Base-by-base conservation (phyloP, 2,113 vertebrate genomes). In the Heterotis niloticus region DNA sequence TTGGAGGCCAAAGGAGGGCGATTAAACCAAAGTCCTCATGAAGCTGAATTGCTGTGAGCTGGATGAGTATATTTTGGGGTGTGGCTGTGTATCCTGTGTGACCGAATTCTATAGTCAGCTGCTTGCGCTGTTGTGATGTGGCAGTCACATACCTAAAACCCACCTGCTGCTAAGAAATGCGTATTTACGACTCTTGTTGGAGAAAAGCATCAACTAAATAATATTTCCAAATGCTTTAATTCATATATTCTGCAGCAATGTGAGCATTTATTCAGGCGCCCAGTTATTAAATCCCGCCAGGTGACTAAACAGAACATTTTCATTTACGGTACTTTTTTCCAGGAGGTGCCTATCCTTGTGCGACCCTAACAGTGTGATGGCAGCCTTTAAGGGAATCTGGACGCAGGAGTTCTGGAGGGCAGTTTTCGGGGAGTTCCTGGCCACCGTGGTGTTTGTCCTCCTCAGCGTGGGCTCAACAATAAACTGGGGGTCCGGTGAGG, bases 351-450 rank as follows among this genome's bases (percentile, higher is more conserved):
- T 92, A 86, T 91, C 85, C 54, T 86, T 90, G 83, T 97, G 91
- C 81, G 94, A 86, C 81, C 90, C 91, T 86, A 90, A 90, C 75
- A 87, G 78, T 87, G 90, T 93, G 89, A 98, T 99, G 98, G 93
- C 90, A 80, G 98, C 97, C 0, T 98, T 96, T 82, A 97, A 94
- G 90, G 96, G 96, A 65, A 95, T 99, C 83, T 97, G 96, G 96
- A 99, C 96, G 75, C 95, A 98, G 86, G 89, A 94, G 51, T 99
- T 98, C 92, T 99, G 98, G 97, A 95, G 95, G 85, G 95, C 96
- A 0, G 97, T 98, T 81, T 92, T 92, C 0, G 96, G 93, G 1
- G 98, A 99, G 85, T 98, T 95, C 86, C 87, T 98, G 85, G 96
- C 96, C 72, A 97, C 94, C 86, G 85, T 97, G 12, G 94, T 99